A percentile compares a stretch with the other conserved stretches of the same genome.
Conservation (phyloP, 2,113 vertebrate genomes). For the Carassius gibelio region DNA sequence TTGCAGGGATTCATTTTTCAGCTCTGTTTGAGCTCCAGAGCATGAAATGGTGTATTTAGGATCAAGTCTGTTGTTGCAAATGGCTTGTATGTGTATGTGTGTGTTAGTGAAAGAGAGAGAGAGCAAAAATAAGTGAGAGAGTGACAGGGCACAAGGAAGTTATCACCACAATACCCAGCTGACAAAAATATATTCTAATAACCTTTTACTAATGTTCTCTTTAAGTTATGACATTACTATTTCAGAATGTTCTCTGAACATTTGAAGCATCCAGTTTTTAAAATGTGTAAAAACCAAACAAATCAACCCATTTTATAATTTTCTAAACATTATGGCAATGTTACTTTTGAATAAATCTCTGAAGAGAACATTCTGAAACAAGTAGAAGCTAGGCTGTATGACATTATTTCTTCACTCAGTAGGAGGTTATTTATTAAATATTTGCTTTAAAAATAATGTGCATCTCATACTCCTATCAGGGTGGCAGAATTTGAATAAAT, state of each 20-base stretch:
- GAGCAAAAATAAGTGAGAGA: conserved; percentile 29
- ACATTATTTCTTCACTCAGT: not conserved
- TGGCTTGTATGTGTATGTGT: conserved; percentile 36
- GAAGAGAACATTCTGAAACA: not conserved
- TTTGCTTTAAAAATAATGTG: not conserved
- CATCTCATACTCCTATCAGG: not conserved
- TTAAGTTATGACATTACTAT: not conserved
- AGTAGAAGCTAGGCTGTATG: not conserved
- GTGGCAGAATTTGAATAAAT: not conserved
- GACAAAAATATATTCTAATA: not conserved
- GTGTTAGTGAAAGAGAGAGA: conserved; percentile 14
- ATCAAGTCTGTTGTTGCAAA: conserved; percentile 34
- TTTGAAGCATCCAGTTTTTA: not conserved
- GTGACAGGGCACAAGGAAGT: not conserved
- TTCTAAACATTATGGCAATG: not conserved
- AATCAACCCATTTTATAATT: not conserved
- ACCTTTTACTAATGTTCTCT: not conserved
- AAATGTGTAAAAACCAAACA: too few species aligned
- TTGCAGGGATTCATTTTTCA: conserved; percentile 34
- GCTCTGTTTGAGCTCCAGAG: conserved; percentile 43
- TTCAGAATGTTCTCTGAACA: not conserved
- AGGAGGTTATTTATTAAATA: not conserved
- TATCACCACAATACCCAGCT: not conserved
- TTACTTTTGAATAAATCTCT: not conserved
- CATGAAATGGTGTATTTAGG: conserved; percentile 47